Percentiles rank a stretch among this genome's conserved stretches.
These are phyloP conservation scores for Tenthredo livida DNA, from an alignment of 2,888 invertebrate genomes.

Conservation along the genomic window DNA sequence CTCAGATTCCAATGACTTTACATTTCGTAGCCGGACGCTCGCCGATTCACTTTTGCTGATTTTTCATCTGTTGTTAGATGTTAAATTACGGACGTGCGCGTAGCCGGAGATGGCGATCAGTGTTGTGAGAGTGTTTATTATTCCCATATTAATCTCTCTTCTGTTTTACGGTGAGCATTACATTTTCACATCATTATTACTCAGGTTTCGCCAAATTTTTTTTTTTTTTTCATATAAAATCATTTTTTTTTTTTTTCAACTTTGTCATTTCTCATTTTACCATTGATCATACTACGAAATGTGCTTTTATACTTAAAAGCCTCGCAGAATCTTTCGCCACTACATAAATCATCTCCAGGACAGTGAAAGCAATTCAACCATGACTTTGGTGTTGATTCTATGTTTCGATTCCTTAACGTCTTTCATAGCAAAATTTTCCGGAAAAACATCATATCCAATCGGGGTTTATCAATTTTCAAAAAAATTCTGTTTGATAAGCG, in stretches of 20 bases:
- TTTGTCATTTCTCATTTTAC: too few relatives aligned
- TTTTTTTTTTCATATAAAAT: neutral
- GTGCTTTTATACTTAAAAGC: too few relatives aligned
- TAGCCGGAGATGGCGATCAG: slow-evolving; percentile 76
- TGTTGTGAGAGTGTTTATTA: slow-evolving; percentile 68
- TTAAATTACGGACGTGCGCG: slow-evolving; percentile 72
- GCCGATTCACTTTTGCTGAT: slow-evolving; percentile 71
- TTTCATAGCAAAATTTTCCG: neutral
- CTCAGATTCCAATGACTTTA: slow-evolving; percentile 67
- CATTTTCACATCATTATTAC: neutral
- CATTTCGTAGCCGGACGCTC: slow-evolving; percentile 70
- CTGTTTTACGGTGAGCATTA: slow-evolving; percentile 36
- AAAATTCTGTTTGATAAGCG: neutral
- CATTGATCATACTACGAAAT: too few relatives aligned
- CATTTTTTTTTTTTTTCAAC: neutral
- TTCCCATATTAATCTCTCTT: slow-evolving; percentile 11
- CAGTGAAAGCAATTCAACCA: neutral
- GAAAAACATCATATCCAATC: neutral
- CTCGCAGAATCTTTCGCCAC: too few relatives aligned
- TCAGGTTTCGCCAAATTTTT: neutral
- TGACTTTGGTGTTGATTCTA: neutral
- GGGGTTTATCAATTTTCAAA: neutral
- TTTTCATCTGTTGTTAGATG: slow-evolving; percentile 72
- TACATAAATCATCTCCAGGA: neutral
- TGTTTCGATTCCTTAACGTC: neutral